phyloP scores from a whole-genome alignment of 2,797 vertebrate genomes.

The Novumbra hubbsi region DNA sequence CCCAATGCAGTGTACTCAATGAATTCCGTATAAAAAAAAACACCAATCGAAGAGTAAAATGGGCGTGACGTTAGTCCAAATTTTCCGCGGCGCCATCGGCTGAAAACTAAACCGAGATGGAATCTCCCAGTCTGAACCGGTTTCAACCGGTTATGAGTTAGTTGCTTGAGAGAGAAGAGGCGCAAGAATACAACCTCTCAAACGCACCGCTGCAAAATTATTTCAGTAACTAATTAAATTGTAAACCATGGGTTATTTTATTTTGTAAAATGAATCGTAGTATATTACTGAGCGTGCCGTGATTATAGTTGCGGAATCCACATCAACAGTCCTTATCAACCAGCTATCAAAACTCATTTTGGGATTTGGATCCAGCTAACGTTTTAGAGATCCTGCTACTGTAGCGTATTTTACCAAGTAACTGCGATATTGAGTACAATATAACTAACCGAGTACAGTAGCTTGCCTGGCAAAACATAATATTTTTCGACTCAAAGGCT shows the following conservation, averaged over 20 bases:
- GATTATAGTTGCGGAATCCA: constrained; percentile 67
- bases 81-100: constrained; percentile 99
- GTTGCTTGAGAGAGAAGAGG: constrained; percentile 89
- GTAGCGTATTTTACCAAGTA: constrained; percentile 43
- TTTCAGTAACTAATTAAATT: constrained; percentile 68
- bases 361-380: constrained; percentile 64
- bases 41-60: constrained; percentile 71
- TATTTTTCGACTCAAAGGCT: constrained; percentile 73
- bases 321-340: constrained; percentile 62
- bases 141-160: constrained; percentile 99
- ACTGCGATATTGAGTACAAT: constrained; percentile 45
- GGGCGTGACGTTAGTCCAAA: constrained; percentile 90
- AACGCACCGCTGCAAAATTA: constrained; percentile 69
- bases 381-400: constrained; percentile 45
- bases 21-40: constrained; percentile 20
- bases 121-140: constrained; percentile 99
- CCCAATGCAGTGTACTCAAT: constrained; percentile 44
- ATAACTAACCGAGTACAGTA: constrained; percentile 40
- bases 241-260: constrained; percentile 68
- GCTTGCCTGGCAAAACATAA: constrained; percentile 63
- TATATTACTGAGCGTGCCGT: constrained; percentile 65
- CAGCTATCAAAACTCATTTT: constrained; percentile 61
- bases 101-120: constrained; percentile 99
- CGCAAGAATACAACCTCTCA: constrained; percentile 75
- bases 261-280: constrained; percentile 75